Conservation (phyloP, 2,888 invertebrate species). For the Actias luna region DNA sequence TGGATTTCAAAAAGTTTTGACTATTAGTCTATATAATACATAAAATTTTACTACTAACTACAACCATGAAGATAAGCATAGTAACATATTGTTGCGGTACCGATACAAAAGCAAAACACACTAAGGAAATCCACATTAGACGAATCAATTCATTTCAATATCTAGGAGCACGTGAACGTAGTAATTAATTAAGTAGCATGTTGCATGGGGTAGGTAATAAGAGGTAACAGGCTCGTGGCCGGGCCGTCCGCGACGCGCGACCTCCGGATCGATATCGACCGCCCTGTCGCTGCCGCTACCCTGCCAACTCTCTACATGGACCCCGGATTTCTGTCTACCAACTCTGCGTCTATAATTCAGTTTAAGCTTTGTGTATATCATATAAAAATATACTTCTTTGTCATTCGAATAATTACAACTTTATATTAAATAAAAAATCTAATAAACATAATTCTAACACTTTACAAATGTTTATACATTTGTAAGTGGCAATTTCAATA, state of each 20-base stretch:
- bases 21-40: no score
- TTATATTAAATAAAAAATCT: not conserved
- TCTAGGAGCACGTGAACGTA: not conserved
- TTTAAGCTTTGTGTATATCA: not conserved
- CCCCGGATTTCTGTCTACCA: conserved; percentile 35
- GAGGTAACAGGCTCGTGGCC: conserved; percentile 51
- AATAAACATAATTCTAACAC: not conserved
- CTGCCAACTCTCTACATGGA: conserved; percentile 49
- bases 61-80: no score
- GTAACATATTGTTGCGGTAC: no score
- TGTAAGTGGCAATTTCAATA: not conserved
- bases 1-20: not conserved
- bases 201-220: conserved; percentile 37
- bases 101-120: no score
- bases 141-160: not conserved
- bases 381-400: not conserved
- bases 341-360: no score
- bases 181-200: conserved; percentile 30
- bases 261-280: conserved; percentile 51
- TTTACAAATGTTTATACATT: not conserved
- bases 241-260: conserved; percentile 35
- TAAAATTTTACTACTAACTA: no score
- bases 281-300: conserved; percentile 49
- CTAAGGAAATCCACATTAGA: not conserved
- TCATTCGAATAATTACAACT: not conserved